phyloP scores from a whole-genome alignment of 2,797 vertebrate species.

The Lutjanus argentimaculatus region DNA sequence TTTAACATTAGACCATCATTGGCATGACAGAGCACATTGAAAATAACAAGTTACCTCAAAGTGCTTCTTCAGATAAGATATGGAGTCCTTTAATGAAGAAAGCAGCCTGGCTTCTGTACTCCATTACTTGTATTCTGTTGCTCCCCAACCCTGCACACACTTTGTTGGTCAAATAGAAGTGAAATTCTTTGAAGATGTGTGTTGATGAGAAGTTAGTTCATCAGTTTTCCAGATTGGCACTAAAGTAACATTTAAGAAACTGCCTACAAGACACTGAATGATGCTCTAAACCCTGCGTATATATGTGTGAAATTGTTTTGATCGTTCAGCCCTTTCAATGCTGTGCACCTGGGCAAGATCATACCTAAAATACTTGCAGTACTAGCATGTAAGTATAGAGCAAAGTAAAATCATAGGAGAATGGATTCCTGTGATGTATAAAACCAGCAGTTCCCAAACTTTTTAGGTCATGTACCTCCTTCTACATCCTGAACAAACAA shows the following conservation, averaged over 20 bases:
- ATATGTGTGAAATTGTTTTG: not conserved
- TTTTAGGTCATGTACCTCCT: too few species aligned
- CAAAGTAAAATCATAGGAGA: not conserved
- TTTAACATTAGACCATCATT: too few species aligned
- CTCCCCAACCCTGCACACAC: not conserved
- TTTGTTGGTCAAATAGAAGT: too few species aligned
- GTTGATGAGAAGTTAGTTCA: not conserved
- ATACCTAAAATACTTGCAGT: not conserved
- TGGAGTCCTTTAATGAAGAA: too few species aligned
- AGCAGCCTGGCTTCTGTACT: too few species aligned
- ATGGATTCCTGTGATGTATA: not conserved
- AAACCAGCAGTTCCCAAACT: not conserved
- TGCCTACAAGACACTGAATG: not conserved
- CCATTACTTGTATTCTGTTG: too few species aligned
- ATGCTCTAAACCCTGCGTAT: not conserved
- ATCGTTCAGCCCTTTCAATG: slow-evolving; percentile 1
- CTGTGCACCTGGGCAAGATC: not conserved
- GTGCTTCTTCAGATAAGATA: too few species aligned
- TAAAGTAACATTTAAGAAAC: not conserved
- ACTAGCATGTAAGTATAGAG: not conserved
- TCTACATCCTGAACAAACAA: too few species aligned
- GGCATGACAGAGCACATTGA: too few species aligned
- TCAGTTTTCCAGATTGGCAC: not conserved
- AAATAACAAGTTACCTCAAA: too few species aligned
- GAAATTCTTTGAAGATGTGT: too few species aligned